A percentile compares a stretch with the other conserved stretches of the same genome.
Conservation (phyloP, 2,888 invertebrate species). For the Scaptomyza polygonia region DNA sequence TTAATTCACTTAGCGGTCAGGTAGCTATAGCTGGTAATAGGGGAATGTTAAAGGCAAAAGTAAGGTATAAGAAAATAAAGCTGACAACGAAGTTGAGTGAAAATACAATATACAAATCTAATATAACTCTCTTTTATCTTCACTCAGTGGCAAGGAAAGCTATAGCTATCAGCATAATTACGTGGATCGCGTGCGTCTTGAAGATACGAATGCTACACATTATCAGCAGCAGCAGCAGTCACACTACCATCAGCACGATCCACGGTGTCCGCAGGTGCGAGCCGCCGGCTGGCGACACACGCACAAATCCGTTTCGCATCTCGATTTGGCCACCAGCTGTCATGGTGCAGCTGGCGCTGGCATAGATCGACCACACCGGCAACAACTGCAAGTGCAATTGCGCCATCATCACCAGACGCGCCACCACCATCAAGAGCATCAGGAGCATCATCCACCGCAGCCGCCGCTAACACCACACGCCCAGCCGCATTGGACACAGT, state of each 20-base stretch:
- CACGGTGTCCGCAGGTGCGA: conserved; percentile 71
- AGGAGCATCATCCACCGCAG: conserved; percentile 31
- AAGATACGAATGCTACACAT: conserved; percentile 67
- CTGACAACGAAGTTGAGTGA: too few relatives aligned
- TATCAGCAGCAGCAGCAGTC: conserved; percentile 37
- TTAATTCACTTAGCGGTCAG: conserved; percentile 57
- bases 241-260: conserved; percentile 56
- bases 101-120: too few relatives aligned
- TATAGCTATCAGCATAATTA: conserved; percentile 83
- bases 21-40: conserved; percentile 1
- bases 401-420: conserved; percentile 41
- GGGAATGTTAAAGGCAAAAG: not conserved
- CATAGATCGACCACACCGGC: conserved; percentile 69
- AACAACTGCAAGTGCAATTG: conserved; percentile 25
- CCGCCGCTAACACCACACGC: conserved; percentile 59
- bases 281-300: conserved; percentile 84
- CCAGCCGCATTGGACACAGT: conserved; percentile 79
- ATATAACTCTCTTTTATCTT: not conserved
- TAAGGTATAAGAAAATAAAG: too few relatives aligned
- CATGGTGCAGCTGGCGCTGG: conserved; percentile 77
- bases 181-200: conserved; percentile 84
- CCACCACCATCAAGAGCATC: conserved; percentile 35
- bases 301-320: conserved; percentile 84
- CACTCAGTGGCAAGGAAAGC: conserved; percentile 76
- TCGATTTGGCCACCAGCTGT: conserved; percentile 85